Conservation (phyloP, 2,797 vertebrate species). For the Sebastes jordani region DNA sequence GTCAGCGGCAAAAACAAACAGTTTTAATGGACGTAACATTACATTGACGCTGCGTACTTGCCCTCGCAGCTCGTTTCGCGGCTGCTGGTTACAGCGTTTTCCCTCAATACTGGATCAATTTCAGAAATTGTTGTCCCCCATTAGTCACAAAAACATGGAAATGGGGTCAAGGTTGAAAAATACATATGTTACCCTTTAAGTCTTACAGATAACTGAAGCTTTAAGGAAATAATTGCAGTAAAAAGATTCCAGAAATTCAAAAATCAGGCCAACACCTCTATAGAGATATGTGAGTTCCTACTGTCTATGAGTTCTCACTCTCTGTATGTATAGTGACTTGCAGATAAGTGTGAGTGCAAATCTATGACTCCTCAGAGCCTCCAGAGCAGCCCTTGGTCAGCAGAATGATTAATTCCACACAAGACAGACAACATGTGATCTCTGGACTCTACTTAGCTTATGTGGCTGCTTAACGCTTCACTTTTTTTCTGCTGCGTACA, state of each 20-base stretch:
- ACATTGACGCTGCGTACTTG: no score
- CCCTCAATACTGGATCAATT: rapidly evolving
- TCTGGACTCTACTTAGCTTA: conserved; percentile 62
- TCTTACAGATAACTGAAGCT: not conserved
- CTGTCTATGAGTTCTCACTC: not conserved
- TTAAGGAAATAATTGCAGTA: not conserved
- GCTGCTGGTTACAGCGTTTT: not conserved
- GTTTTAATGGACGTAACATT: no score
- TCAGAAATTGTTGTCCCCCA: not conserved
- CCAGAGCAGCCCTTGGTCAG: conserved; percentile 59
- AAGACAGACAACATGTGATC: conserved; percentile 76
- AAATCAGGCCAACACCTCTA: not conserved
- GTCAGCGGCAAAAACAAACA: no score
- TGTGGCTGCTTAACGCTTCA: conserved; percentile 71
- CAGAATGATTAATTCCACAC: conserved; percentile 71
- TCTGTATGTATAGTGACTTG: conserved; percentile 1
- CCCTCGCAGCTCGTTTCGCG: no score
- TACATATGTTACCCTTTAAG: rapidly evolving
- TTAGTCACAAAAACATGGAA: not conserved
- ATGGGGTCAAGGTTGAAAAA: not conserved
- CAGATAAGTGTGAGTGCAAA: conserved; percentile 44
- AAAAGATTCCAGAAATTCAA: not conserved
- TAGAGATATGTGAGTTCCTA: not conserved
- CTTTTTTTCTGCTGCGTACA: conserved; percentile 69
- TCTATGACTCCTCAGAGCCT: conserved; percentile 36